phyloP scores from a whole-genome alignment of 2,797 vertebrate genomes.

The Tolypeutes matacus region DNA sequence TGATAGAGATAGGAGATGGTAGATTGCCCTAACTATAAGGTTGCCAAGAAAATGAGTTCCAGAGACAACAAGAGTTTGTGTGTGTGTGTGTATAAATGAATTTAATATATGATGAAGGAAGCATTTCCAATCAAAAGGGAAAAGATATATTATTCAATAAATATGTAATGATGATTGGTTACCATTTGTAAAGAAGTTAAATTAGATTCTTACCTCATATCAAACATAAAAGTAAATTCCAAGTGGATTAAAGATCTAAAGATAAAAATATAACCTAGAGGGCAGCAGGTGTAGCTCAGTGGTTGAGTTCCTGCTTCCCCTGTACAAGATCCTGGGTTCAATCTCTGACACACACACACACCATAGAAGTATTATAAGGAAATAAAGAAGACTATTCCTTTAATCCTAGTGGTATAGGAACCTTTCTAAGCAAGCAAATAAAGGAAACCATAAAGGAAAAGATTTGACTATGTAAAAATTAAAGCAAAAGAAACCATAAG shows the following conservation, averaged over 20 bases:
- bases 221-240: conserved; percentile 54
- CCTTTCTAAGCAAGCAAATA: conserved; percentile 26
- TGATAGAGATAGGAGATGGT: background rate
- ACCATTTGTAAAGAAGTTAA: conserved; percentile 8
- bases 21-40: background rate
- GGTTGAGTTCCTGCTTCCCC: too few species aligned
- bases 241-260: conserved; percentile 48
- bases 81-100: background rate
- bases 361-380: conserved; percentile 19
- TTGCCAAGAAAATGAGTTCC: background rate
- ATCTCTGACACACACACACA: background rate
- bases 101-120: conserved; percentile 20
- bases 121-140: background rate
- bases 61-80: background rate
- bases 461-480: conserved; percentile 30
- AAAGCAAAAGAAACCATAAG: conserved; percentile 38
- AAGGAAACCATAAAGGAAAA: conserved; percentile 35
- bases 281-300: too few species aligned
- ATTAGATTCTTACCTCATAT: conserved; percentile 19
- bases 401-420: background rate
- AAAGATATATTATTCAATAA: conserved; percentile 7
- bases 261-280: background rate
- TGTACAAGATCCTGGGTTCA: too few species aligned
- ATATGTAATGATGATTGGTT: background rate
- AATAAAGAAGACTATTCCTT: background rate